Evolutionary conservation across 2,888 invertebrate genomes (phyloP).

Genomic region (Dione juno): DNA sequence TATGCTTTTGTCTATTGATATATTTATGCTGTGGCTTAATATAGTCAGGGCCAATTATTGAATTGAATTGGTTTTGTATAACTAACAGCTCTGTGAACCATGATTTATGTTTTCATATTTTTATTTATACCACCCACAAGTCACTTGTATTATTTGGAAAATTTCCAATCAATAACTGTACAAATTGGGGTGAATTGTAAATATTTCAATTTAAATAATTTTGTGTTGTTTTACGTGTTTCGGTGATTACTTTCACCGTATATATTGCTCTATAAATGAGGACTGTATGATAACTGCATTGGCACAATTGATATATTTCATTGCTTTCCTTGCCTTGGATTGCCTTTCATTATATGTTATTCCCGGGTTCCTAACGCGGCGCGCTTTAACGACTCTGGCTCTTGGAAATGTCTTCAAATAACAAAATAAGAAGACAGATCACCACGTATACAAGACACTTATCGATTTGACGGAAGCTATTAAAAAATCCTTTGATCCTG

Average conservation of each 20-base stretch:
- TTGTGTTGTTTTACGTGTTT: neutral
- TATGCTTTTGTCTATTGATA: neutral
- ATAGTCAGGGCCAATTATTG: neutral
- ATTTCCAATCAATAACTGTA: neutral
- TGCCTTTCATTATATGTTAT: constrained; percentile 15
- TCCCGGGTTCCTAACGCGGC: constrained; percentile 18
- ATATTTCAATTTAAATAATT: neutral
- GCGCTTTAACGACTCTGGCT: constrained; percentile 4
- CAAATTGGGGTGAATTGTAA: neutral
- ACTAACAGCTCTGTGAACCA: neutral
- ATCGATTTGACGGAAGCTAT: constrained; percentile 30
- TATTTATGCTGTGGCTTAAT: neutral
- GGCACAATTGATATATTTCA: neutral
- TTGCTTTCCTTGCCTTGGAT: constrained; percentile 10
- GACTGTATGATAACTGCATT: neutral
- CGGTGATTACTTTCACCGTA: neutral
- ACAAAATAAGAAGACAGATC: neutral
- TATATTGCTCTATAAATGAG: neutral
- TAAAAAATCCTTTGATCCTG: constrained; percentile 26
- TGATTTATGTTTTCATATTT: neutral
- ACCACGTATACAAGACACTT: constrained; percentile 29
- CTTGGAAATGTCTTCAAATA: constrained; percentile 8
- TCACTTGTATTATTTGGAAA: constrained; percentile 4
- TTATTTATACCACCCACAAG: neutral
- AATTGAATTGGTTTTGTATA: neutral